These are phyloP conservation scores for Drosophila basisetae DNA, from an alignment of 2,888 invertebrate species.

Conservation along the genomic window DNA sequence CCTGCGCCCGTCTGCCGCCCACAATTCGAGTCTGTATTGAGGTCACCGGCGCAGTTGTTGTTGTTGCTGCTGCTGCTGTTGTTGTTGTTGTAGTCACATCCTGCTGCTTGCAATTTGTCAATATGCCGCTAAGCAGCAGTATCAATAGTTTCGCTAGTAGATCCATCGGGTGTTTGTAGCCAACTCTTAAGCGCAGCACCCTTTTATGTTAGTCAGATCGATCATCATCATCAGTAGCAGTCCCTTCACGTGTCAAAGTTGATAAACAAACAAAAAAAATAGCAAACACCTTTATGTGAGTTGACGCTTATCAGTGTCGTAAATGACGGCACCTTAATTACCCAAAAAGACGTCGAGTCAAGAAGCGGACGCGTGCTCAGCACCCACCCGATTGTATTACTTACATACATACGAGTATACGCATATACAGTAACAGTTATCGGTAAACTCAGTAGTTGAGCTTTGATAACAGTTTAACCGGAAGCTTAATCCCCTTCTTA, in stretches of 20 bases:
- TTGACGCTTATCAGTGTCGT: slow-evolving; percentile 36
- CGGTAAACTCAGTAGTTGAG: background rate
- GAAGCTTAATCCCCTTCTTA: background rate
- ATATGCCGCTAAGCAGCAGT: slow-evolving; percentile 20
- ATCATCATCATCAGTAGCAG: slow-evolving; percentile 23
- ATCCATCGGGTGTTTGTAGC: slow-evolving; percentile 32
- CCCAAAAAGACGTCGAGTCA: slow-evolving; percentile 7
- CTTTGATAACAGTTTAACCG: background rate
- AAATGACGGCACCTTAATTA: slow-evolving; percentile 51
- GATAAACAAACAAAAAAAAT: slow-evolving; percentile 1
- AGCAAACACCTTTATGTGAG: background rate
- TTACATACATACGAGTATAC: background rate
- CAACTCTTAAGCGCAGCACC: background rate
- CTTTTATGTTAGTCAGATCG: slow-evolving; percentile 40
- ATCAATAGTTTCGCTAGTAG: slow-evolving; percentile 28
- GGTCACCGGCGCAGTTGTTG: background rate
- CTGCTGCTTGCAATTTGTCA: background rate
- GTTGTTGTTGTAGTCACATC: background rate
- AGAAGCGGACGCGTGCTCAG: slow-evolving; percentile 28
- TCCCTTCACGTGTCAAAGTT: slow-evolving; percentile 35
- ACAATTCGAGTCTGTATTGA: slow-evolving; percentile 65
- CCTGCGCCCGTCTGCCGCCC: slow-evolving; percentile 81
- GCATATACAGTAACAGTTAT: background rate
- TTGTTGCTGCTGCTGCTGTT: background rate
- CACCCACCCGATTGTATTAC: slow-evolving; percentile 8